These are phyloP conservation scores for Drosophila kurseongensis DNA, from an alignment of 1,140 invertebrate species.

Conservation along the genomic window DNA sequence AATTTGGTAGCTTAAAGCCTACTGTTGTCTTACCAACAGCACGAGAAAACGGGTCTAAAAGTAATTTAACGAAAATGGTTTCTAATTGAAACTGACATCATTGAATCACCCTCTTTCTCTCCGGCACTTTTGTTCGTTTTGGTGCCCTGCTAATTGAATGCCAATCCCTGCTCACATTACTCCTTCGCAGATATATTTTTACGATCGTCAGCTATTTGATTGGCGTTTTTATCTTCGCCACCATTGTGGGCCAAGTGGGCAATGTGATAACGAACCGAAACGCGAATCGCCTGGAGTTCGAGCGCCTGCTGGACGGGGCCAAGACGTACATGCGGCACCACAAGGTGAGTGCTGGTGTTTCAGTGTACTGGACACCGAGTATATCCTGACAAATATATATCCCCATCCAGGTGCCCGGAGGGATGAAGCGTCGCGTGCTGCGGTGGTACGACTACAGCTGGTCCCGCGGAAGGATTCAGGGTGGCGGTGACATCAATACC, in stretches of 20 bases:
- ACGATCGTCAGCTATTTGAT: constrained; percentile 98
- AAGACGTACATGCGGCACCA: constrained; percentile 99
- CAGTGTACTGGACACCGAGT: not conserved
- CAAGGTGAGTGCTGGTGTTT: constrained; percentile 86
- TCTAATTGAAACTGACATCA: not conserved
- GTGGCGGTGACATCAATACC: constrained; percentile 97
- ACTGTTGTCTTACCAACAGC: too few relatives aligned
- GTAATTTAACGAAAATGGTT: not conserved
- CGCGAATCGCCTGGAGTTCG: constrained; percentile 98
- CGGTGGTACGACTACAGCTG: constrained; percentile 99
- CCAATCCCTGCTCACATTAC: constrained; percentile 4
- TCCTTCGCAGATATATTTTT: constrained; percentile 93
- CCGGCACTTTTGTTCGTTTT: not conserved
- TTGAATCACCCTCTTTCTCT: constrained; percentile 1
- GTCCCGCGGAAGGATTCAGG: constrained; percentile 97
- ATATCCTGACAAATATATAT: too few relatives aligned
- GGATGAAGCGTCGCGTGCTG: constrained; percentile 96
- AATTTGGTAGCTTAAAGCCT: too few relatives aligned
- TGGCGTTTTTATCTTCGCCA: constrained; percentile 99
- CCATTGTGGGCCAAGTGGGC: constrained; percentile 98
- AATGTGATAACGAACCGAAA: constrained; percentile 99
- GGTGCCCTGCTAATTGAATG: constrained; percentile 20
- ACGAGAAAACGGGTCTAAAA: too few relatives aligned
- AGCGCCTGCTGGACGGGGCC: constrained; percentile 96
- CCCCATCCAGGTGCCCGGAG: constrained; percentile 91